Conservation (phyloP, 2,888 invertebrate genomes). For the Aricia artaxerxes region DNA sequence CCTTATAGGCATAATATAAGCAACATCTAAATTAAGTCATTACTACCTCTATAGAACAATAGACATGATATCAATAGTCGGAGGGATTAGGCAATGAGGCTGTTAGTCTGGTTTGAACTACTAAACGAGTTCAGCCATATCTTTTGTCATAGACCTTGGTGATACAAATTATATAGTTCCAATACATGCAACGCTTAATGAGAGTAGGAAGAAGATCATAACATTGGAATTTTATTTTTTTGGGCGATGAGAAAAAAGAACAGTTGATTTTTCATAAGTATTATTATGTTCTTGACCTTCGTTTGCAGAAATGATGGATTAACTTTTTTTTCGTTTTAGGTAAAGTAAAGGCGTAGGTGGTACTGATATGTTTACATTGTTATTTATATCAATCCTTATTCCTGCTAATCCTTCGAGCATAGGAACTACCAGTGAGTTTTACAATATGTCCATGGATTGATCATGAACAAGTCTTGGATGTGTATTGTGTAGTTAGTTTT, state of each 20-base stretch:
- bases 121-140: constrained; percentile 2
- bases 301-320: neutral
- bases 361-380: no score
- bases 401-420: no score
- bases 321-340: neutral
- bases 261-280: neutral
- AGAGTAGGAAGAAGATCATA: neutral
- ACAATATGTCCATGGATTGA: no score
- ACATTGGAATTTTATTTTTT: neutral
- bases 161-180: constrained; percentile 13
- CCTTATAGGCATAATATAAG: neutral
- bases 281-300: neutral
- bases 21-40: neutral
- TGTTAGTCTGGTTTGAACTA: constrained; percentile 2
- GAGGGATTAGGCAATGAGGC: constrained; percentile 20
- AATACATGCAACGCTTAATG: constrained; percentile 1
- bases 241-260: neutral
- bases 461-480: no score
- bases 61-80: constrained; percentile 1
- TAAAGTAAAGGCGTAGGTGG: neutral
- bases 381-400: no score
- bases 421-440: no score
- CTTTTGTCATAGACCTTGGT: constrained; percentile 12
- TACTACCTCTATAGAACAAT: constrained; percentile 8
- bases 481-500: no score